phyloP scores from a whole-genome alignment of 2,888 invertebrate species.

The Podotricha telesiphe region DNA sequence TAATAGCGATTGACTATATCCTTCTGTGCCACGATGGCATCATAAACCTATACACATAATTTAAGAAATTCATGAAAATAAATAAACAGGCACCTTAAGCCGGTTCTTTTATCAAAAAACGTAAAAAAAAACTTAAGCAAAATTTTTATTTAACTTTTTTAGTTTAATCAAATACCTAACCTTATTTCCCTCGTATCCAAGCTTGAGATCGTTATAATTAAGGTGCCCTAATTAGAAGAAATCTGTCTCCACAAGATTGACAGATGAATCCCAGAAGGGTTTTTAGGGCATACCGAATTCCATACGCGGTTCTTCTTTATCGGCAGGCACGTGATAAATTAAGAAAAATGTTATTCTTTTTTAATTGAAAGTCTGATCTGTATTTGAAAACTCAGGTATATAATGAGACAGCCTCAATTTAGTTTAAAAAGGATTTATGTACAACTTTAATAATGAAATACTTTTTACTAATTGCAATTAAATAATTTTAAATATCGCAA shows the following conservation, averaged over 20 bases:
- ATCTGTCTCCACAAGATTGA: slow-evolving; percentile 25
- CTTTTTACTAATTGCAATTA: no score
- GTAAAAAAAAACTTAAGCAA: neutral
- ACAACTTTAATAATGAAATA: no score
- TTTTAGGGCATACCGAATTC: slow-evolving; percentile 25
- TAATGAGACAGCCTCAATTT: neutral
- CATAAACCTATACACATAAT: no score
- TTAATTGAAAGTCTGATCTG: neutral
- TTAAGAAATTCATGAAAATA: no score
- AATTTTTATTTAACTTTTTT: neutral
- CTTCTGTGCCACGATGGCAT: no score
- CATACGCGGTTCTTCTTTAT: slow-evolving; percentile 4
- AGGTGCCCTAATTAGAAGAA: slow-evolving; percentile 14
- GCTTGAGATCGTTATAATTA: slow-evolving; percentile 12
- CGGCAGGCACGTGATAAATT: slow-evolving; percentile 27
- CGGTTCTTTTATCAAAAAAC: neutral
- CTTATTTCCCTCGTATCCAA: slow-evolving; percentile 1
- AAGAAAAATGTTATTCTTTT: slow-evolving; percentile 2
- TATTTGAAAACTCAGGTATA: neutral
- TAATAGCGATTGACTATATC: no score
- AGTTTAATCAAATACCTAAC: neutral
- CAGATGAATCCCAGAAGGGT: slow-evolving; percentile 20
- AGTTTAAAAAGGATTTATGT: neutral
- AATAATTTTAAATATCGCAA: no score
- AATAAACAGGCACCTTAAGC: neutral